A percentile compares a stretch with the other conserved stretches of the same genome.
These are phyloP conservation scores for Phocides pigmalion DNA, from an alignment of 1,140 invertebrate species.

Conservation along the genomic window DNA sequence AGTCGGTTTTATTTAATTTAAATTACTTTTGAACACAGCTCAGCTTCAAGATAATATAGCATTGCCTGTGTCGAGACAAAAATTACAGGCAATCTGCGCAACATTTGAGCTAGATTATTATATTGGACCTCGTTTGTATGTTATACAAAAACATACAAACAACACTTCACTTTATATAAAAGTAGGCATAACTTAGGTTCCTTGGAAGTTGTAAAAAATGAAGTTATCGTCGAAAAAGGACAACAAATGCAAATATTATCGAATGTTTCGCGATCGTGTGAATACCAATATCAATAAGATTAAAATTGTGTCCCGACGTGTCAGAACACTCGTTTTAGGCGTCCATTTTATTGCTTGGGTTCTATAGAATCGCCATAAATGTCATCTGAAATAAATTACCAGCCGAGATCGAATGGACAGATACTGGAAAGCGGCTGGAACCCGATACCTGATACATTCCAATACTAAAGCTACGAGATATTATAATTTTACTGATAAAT, in stretches of 20 bases:
- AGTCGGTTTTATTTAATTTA: too few relatives aligned
- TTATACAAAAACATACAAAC: too few relatives aligned
- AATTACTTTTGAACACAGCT: too few relatives aligned
- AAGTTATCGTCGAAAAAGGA: not conserved
- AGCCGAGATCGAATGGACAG: conserved; percentile 24
- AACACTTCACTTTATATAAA: too few relatives aligned
- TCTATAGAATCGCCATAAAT: conserved; percentile 71
- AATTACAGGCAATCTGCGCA: too few relatives aligned
- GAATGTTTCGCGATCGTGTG: conserved; percentile 40
- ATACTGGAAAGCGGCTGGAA: conserved; percentile 20
- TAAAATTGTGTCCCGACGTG: conserved; percentile 49
- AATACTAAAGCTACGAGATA: conserved; percentile 53
- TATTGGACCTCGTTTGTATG: too few relatives aligned
- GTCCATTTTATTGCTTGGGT: conserved; percentile 58
- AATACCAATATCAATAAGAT: conserved; percentile 41
- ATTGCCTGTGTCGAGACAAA: too few relatives aligned
- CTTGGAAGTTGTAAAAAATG: not conserved
- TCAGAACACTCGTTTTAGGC: conserved; percentile 56
- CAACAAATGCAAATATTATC: not conserved
- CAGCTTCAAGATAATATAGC: too few relatives aligned
- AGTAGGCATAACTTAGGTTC: not conserved
- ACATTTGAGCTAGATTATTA: too few relatives aligned
- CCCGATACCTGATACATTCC: not conserved
- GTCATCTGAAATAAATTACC: conserved; percentile 71
- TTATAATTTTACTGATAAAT: conserved; percentile 33